A percentile compares a stretch with the other conserved stretches of the same genome.
Evolutionary conservation across 2,888 invertebrate genomes (phyloP).

Genomic region (Tubulanus polymorphus): DNA sequence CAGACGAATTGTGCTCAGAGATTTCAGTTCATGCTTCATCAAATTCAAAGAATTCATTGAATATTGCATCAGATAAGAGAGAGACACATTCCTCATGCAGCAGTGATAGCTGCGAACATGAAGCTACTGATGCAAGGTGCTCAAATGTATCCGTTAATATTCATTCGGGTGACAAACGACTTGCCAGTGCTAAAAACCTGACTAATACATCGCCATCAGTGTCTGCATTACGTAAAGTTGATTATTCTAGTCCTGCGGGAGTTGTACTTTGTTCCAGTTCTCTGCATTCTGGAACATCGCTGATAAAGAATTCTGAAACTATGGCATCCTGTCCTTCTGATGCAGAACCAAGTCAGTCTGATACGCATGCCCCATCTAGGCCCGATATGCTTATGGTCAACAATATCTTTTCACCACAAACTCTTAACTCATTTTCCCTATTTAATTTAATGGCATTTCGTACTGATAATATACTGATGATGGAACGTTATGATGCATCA

Average conservation of each 20-base stretch:
- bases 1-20: neutral
- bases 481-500: neutral
- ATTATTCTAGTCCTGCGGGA: neutral
- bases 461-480: too few species aligned
- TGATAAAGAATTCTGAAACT: neutral
- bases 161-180: neutral
- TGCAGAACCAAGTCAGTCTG: neutral
- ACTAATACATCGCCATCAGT: neutral
- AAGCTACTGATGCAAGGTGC: neutral
- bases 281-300: neutral
- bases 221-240: neutral
- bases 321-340: neutral
- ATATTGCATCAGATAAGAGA: neutral
- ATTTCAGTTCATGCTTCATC: neutral
- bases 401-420: neutral
- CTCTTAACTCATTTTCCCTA: neutral
- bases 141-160: conserved; percentile 1
- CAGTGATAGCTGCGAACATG: conserved; percentile 1
- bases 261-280: neutral
- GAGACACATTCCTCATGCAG: conserved; percentile 2
- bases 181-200: neutral
- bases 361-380: neutral
- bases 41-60: neutral
- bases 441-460: neutral
- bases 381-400: neutral